Conservation (phyloP, 2,888 invertebrate species). For the Empis livida region DNA sequence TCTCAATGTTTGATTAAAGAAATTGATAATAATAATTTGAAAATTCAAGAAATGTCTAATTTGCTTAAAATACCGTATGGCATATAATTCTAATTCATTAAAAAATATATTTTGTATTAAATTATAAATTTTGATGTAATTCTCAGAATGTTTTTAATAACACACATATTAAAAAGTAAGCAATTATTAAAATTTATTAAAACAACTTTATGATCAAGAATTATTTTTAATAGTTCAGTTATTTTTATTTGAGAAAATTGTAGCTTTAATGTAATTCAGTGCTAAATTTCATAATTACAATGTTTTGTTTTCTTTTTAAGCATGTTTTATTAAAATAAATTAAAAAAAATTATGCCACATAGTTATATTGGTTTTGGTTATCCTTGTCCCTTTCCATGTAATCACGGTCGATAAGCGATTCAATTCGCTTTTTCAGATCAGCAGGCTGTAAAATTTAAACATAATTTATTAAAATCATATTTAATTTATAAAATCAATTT, state of each 20-base stretch:
- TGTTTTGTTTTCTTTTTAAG: not conserved
- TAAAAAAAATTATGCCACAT: slow-evolving; percentile 69
- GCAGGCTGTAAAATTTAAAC: slow-evolving; percentile 55
- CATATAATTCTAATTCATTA: not conserved
- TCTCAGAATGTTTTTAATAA: not conserved
- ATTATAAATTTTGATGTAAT: too few relatives aligned
- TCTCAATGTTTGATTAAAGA: slow-evolving; percentile 68
- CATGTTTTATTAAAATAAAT: too few relatives aligned
- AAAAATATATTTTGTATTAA: not conserved
- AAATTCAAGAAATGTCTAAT: slow-evolving; percentile 26
- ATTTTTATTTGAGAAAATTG: not conserved
- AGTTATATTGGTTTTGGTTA: slow-evolving; percentile 96
- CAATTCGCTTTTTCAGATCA: slow-evolving; percentile 96
- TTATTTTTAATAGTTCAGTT: not conserved
- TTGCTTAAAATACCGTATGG: not conserved
- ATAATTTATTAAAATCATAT: not conserved
- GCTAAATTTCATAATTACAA: not conserved
- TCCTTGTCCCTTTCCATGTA: slow-evolving; percentile 99
- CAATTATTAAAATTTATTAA: too few relatives aligned
- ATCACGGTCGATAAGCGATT: slow-evolving; percentile 96
- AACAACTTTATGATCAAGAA: not conserved
- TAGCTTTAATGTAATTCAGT: not conserved
- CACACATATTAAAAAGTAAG: not conserved
- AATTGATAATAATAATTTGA: slow-evolving; percentile 49
- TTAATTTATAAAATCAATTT: not conserved